Evolutionary conservation across 2,888 invertebrate species (phyloP), one percentile per base, ranked within the genome.

Genomic region (Odontocolon sp.): DNA sequence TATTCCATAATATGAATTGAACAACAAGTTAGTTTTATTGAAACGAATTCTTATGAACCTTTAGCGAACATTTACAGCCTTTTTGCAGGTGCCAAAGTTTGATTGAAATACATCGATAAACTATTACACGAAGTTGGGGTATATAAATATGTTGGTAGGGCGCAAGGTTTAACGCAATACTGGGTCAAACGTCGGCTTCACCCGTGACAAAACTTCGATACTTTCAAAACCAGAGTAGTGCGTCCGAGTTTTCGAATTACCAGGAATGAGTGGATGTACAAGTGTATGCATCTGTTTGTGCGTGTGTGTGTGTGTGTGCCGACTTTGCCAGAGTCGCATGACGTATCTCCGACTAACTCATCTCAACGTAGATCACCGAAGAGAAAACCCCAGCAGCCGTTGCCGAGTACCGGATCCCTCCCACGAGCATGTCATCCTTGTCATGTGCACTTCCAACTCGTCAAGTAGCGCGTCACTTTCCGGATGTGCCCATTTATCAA

Each of bases 401-500:
- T n/a, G 21, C 33, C 38, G 33, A 36, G 33, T 36, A 16, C 18
- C 40, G 45, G 33, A 45, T 26, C 33, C 42, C 45, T 18, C 47
- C 11, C n/a, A 3, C 33, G 52, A 57, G 61, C 68, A 77, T 80
- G 81, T 82, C 83, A 83, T 81, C 80, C 78, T 67, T 82, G 86
- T 85, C 85, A 84, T 76, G 74, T 75, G 83, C 84, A 83, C 81
- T 81, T 77, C 80, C 79, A 67, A 68, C 69, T 45, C 54, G 54
- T 77, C 78, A 74, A 81, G 77, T 78, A 77, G 78, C 79, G 78
- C 82, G 84, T 85, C 86, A 81, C 80, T 80, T 80, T 79, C 78
- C 83, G 83, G 83, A 84, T 84, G 83, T 82, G 78, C 77, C 83
- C 83, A 86, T 86, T 86, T 86, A 85, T 86, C 86, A 85, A 81